Conservation (phyloP, 92 coral and sea anemone species). For the Blastomussa wellsi region DNA sequence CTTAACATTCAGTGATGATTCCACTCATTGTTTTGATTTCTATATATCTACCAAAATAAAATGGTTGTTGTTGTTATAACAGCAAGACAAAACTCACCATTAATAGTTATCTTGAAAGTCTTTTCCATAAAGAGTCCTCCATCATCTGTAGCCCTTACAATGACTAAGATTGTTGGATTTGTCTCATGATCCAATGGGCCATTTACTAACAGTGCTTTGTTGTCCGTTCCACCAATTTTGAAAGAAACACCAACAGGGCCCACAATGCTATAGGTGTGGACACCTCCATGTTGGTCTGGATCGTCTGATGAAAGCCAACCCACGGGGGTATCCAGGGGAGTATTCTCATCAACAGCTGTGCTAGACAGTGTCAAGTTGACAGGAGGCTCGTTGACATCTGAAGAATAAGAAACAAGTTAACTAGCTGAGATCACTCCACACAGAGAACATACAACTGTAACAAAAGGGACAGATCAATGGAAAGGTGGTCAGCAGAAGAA, state of each 20-base stretch:
- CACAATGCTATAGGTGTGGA: slow-evolving; percentile 65
- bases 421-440: too few relatives aligned
- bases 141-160: slow-evolving; percentile 69
- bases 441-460: too few relatives aligned
- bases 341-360: slow-evolving; percentile 72
- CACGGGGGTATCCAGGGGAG: slow-evolving; percentile 65
- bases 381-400: slow-evolving; percentile 88
- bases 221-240: slow-evolving; percentile 61
- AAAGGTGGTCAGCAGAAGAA: not conserved
- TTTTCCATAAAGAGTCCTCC: slow-evolving; percentile 71
- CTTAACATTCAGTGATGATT: too few relatives aligned
- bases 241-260: slow-evolving; percentile 66
- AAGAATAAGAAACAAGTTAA: not conserved
- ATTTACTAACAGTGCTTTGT: slow-evolving; percentile 58
- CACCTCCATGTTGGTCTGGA: slow-evolving; percentile 71
- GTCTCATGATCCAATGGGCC: slow-evolving; percentile 79
- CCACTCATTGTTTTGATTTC: too few relatives aligned
- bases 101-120: slow-evolving; percentile 59
- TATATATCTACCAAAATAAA: too few relatives aligned
- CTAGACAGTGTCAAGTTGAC: slow-evolving; percentile 66
- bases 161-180: slow-evolving; percentile 55
- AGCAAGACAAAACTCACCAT: slow-evolving; percentile 53
- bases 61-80: too few relatives aligned
- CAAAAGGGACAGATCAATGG: not conserved
- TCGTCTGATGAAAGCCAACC: slow-evolving; percentile 81